phyloP scores from a whole-genome alignment of 2,888 invertebrate species.

The Hybos culiciformis region DNA sequence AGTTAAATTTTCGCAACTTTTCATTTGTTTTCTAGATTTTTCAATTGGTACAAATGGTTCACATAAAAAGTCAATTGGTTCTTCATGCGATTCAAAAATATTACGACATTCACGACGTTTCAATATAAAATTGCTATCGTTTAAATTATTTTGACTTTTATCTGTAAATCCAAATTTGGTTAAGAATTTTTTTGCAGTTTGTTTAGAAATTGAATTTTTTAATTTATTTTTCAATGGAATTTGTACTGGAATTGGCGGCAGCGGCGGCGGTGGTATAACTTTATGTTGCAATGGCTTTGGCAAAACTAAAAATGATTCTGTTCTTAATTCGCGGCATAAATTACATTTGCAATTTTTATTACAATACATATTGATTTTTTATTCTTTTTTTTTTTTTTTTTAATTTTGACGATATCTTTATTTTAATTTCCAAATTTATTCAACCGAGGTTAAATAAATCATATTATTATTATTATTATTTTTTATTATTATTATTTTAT shows the following conservation, averaged over 20 bases:
- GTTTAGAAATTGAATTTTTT: conserved; percentile 3
- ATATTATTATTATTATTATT: no score
- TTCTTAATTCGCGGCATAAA: conserved; percentile 58
- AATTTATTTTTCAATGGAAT: conserved; percentile 30
- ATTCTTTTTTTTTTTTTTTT: conserved; percentile 6
- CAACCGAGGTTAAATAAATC: no score
- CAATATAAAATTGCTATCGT: conserved; percentile 38
- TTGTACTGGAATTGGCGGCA: conserved; percentile 26
- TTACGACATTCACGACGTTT: conserved; percentile 27
- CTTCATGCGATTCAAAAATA: background rate
- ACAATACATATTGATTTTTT: conserved; percentile 44
- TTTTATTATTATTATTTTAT: no score
- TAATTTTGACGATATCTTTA: background rate
- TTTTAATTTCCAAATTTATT: no score
- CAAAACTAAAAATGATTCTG: no score
- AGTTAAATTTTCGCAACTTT: background rate
- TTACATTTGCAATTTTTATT: conserved; percentile 59
- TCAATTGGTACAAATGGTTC: background rate
- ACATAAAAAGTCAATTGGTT: background rate
- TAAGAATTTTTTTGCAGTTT: conserved; percentile 9
- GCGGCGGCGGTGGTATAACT: conserved; percentile 24
- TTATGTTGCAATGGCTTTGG: no score
- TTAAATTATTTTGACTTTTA: background rate
- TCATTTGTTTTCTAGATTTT: background rate
- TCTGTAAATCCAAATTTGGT: no score